Evolutionary conservation across 2,888 invertebrate species (phyloP), one percentile per base, ranked within the genome.

Genomic region (Drosophila greeni): DNA sequence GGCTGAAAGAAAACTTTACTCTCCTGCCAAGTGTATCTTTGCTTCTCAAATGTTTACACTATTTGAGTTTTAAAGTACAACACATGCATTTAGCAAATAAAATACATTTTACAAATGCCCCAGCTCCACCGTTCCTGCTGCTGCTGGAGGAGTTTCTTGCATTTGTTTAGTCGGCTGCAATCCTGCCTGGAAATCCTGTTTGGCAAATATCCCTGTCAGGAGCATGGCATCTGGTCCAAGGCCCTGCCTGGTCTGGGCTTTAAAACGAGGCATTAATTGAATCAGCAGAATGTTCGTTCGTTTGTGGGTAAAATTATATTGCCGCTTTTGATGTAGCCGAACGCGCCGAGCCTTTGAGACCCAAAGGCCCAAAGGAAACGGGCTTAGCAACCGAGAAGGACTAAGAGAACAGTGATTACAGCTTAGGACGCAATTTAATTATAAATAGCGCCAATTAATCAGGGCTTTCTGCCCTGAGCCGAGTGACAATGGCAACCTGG

Each of bases 161-260:
- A 67, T 75, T 72, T 78, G 67, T 73, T 67, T 65, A 62, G 68
- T 72, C 75, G 64, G 75, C 52, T 65, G 74, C 74, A 72, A 73
- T n/a, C n/a, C n/a, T 82, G 78, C 78, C 74, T 81, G 81, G 69
- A 82, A 81, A 73, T 82, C 78, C 83, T 83, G 83, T 81, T 81
- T 81, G 72, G 73, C 76, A 76, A 82, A 81, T 73, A 78, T 82
- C 72, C 80, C 56, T 24, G 72, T 53, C 66, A 64, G 47, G 45
- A 18, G 9, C 31, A 59, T 48, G 64, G 68, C 24, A 58, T 45
- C 45, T 60, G 45, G 67, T 40, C 36, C 57, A 49, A 29, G 18
- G 31, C 31, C 43, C 42, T 45, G 48, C 43, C 42, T 45, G 48
- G 37, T 24, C 60, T 45, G 31, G 43, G 34, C 60, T 59, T 62